Base-by-base conservation (phyloP, 1,140 invertebrate genomes). In the Brachionus plicatilis region DNA sequence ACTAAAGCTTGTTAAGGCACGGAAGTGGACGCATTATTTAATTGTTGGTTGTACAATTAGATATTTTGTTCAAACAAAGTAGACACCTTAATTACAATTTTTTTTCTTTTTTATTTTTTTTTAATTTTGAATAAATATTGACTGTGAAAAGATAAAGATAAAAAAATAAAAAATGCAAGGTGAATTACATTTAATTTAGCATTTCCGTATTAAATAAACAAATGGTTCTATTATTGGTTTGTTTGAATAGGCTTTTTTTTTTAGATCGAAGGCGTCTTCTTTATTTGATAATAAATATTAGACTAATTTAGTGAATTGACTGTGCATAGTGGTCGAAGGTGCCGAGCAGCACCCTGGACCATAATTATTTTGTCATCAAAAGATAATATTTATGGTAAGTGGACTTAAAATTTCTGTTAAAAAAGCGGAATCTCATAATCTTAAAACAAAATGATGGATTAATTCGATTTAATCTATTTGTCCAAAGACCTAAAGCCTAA, bases 161-260 rank as follows among this genome's bases (percentile, higher is more conserved):
- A 29, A 29, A n/a, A 29, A 29, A 29, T 29, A 29, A 66, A 68
- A 29, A 68, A 68, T 29, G 65, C 33, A 72, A 72, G 68, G 68
- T 72, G 68, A 72, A 45, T 72, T 72, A 72, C 68, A 72, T 72
- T 72, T 72, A 72, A 72, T 72, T 37, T 72, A 72, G 29, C 33
- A 72, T 72, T 72, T 72, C 68, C 68, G 68, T 72, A 72, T 72
- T 72, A 72, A 72, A 45, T 72, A 72, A 72, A 72, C n/a, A 72
- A 20, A 41, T 72, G 29, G 6, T 43, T 6, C 53, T 72, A 41
- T 72, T 41, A 17, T 72, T 72, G 29, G n/a, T 27, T 68, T 68
- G 24, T 68, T 29, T 68, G 11, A 68, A 27, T 68, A 68, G 65
- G 65, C n/a, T 24, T 68, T 37, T 68, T 33, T 6, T 29, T 68